Conservation (phyloP, 2,797 vertebrate species). For the Lycodopsis pacificus region DNA sequence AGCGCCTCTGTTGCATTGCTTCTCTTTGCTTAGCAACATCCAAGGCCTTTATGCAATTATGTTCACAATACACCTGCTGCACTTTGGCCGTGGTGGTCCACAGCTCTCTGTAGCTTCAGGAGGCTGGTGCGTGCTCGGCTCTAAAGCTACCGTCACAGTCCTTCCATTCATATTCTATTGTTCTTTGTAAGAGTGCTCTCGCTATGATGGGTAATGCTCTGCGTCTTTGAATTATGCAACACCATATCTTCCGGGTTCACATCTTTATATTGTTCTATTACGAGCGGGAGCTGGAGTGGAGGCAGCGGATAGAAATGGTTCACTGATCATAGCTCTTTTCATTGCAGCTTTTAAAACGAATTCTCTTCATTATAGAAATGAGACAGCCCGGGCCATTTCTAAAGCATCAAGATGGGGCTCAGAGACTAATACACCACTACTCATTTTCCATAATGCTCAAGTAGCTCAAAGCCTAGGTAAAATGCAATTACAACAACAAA, state of each 20-base stretch:
- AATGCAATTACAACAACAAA: slow-evolving; percentile 35
- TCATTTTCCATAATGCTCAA: slow-evolving; percentile 37
- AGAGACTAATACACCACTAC: slow-evolving; percentile 38
- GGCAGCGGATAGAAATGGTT: slow-evolving; percentile 42
- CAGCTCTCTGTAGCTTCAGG: slow-evolving; percentile 30
- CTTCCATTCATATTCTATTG: slow-evolving; percentile 40
- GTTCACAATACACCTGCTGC: slow-evolving; percentile 48
- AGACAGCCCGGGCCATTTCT: slow-evolving; percentile 42
- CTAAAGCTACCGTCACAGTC: slow-evolving; percentile 10
- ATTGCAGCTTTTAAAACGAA: slow-evolving; percentile 37
- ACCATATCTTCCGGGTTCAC: slow-evolving; percentile 34
- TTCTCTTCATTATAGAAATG: slow-evolving; percentile 60
- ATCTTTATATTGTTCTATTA: slow-evolving; percentile 45
- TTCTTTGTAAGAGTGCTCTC: slow-evolving; percentile 44
- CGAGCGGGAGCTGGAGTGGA: slow-evolving; percentile 16
- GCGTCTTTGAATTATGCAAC: slow-evolving; percentile 32
- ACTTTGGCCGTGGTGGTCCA: slow-evolving; percentile 37
- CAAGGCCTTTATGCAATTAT: slow-evolving; percentile 53
- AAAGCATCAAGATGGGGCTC: slow-evolving; percentile 29
- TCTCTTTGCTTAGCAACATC: slow-evolving; percentile 57
- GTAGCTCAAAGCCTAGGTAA: slow-evolving; percentile 30
- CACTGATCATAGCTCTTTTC: slow-evolving; percentile 51
- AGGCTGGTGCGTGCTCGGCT: slow-evolving; percentile 18
- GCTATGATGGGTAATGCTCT: slow-evolving; percentile 21
- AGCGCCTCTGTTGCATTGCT: slow-evolving; percentile 14